These are phyloP conservation scores for Pygathrix nemaeus DNA, from an alignment of 2,113 vertebrate genomes.

Conservation along the genomic window DNA sequence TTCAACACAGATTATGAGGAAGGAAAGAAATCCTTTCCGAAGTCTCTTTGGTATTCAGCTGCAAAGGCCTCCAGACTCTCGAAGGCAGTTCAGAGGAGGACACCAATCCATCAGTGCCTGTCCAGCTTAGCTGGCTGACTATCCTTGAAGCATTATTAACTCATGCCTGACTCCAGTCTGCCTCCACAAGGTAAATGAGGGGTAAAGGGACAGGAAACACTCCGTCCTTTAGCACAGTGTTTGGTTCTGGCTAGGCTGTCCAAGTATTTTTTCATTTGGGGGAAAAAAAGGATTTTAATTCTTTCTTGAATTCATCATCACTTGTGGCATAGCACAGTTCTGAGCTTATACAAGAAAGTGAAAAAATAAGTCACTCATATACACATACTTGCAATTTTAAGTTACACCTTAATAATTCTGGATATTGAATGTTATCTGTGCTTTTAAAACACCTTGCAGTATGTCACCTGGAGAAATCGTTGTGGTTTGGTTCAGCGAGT, in stretches of 20 bases:
- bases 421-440: neutral
- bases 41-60: constrained; percentile 7
- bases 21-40: neutral
- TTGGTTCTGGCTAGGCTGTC: neutral
- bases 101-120: neutral
- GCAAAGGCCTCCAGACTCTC: neutral
- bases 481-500: neutral
- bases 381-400: constrained; percentile 40
- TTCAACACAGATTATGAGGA: neutral
- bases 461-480: constrained; percentile 24
- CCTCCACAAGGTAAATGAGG: neutral
- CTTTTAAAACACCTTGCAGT: neutral
- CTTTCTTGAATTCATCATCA: neutral
- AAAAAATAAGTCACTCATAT: constrained; percentile 6
- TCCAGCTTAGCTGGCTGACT: neutral
- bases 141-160: neutral
- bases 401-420: neutral
- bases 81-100: neutral
- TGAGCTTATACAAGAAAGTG: neutral
- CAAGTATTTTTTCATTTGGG: constrained; percentile 16
- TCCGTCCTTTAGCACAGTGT: neutral
- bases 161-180: neutral
- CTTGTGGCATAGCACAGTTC: neutral
- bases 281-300: neutral
- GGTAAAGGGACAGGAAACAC: neutral